Conservation (phyloP, 2,797 vertebrate species). For the Chrosomus eos region DNA sequence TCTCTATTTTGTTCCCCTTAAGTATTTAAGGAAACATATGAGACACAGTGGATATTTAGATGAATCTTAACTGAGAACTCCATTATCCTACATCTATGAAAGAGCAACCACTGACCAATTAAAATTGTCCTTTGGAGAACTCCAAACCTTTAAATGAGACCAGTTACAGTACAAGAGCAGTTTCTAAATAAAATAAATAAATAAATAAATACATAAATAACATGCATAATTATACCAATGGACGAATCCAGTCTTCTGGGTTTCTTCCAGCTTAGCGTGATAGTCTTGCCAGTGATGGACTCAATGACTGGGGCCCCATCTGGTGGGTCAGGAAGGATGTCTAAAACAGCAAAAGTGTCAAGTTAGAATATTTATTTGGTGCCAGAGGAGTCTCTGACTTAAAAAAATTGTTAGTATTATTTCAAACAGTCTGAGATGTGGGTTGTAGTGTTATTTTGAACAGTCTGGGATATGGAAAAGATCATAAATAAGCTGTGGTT, state of each 20-base stretch:
- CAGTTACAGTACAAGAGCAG: background rate
- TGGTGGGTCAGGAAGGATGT: slow-evolving; percentile 93
- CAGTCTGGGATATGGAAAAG: background rate
- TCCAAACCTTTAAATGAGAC: background rate
- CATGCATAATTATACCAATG: slow-evolving; percentile 81
- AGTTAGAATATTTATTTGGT: slow-evolving; percentile 5
- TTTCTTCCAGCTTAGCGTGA: slow-evolving; percentile 90
- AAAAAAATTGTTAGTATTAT: slow-evolving; percentile 1
- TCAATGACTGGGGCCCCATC: slow-evolving; percentile 87
- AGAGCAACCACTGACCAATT: slow-evolving; percentile 8
- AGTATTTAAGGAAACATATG: background rate
- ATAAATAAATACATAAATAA: slow-evolving; percentile 4
- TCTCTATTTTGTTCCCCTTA: background rate
- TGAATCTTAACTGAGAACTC: background rate
- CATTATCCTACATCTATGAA: background rate
- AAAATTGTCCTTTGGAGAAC: background rate
- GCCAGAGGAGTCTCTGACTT: slow-evolving; percentile 1
- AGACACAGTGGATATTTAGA: background rate
- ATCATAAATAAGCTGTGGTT: background rate
- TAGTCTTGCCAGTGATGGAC: slow-evolving; percentile 88
- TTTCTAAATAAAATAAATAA: slow-evolving; percentile 2
- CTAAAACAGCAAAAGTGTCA: slow-evolving; percentile 67
- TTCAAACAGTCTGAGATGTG: background rate
- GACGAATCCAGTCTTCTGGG: slow-evolving; percentile 91
- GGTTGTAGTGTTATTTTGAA: background rate